Conservation (phyloP, 2,113 vertebrate species). For the Lutjanus erythropterus region DNA sequence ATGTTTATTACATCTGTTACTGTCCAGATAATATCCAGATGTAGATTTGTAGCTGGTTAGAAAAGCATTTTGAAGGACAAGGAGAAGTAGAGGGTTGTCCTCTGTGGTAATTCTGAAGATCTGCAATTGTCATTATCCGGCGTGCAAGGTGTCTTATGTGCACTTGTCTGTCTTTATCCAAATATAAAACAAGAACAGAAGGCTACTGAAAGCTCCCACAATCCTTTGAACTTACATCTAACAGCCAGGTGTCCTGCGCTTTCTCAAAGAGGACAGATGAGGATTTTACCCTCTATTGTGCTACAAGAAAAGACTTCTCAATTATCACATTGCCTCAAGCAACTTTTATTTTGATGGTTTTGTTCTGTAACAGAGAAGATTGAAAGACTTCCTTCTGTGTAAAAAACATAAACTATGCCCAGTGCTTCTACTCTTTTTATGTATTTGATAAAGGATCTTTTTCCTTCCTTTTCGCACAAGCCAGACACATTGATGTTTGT, state of each 20-base stretch:
- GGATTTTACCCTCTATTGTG: constrained; percentile 71
- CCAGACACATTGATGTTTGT: constrained; percentile 56
- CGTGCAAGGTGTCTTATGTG: constrained; percentile 75
- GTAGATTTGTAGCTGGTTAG: constrained; percentile 51
- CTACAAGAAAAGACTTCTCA: constrained; percentile 68
- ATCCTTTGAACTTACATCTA: constrained; percentile 74
- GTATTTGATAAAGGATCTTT: constrained; percentile 35
- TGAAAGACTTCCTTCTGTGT: constrained; percentile 45
- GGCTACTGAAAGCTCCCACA: constrained; percentile 45
- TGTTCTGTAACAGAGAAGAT: constrained; percentile 58
- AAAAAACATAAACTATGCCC: constrained; percentile 44
- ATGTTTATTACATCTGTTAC: constrained; percentile 74
- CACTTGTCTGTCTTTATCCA: constrained; percentile 68
- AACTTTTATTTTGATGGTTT: constrained; percentile 60
- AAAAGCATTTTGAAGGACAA: constrained; percentile 59
- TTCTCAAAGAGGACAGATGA: constrained; percentile 61
- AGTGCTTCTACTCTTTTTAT: constrained; percentile 15
- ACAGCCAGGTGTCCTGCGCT: constrained; percentile 74
- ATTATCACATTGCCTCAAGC: constrained; percentile 61
- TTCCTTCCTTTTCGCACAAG: constrained; percentile 58
- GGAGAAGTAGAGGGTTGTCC: constrained; percentile 48
- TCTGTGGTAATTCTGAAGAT: constrained; percentile 31
- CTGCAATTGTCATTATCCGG: constrained; percentile 67
- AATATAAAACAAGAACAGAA: constrained; percentile 47
- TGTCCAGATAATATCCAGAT: constrained; percentile 79